Percentiles rank a stretch among this genome's conserved stretches.
phyloP scores from a whole-genome alignment of 1,140 invertebrate species.

The Heliconius hermathena region DNA sequence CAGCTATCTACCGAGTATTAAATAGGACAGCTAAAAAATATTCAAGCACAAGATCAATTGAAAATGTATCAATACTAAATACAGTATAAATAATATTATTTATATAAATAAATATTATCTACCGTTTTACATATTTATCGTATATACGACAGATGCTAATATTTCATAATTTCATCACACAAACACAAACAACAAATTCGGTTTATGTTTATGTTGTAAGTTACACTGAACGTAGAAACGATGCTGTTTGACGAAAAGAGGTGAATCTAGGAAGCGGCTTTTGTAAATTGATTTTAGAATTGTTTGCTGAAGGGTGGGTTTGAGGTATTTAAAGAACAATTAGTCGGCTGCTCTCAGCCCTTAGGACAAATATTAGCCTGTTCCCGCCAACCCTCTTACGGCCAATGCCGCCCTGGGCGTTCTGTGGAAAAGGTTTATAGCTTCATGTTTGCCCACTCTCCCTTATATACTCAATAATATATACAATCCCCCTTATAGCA shows the following conservation, averaged over 20 bases:
- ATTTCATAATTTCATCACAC: not conserved
- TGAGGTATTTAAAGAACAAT: slow-evolving; percentile 80
- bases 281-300: slow-evolving; percentile 73
- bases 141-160: too few species aligned
- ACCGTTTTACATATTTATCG: not conserved
- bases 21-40: not conserved
- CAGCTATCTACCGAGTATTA: not conserved
- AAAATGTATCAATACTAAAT: not conserved
- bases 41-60: not conserved
- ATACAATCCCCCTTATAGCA: slow-evolving; percentile 57
- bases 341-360: slow-evolving; percentile 77
- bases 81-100: not conserved
- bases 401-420: slow-evolving; percentile 69
- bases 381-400: slow-evolving; percentile 77
- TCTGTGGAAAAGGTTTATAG: slow-evolving; percentile 67
- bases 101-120: not conserved
- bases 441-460: slow-evolving; percentile 70
- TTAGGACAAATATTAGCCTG: slow-evolving; percentile 76
- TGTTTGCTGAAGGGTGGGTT: slow-evolving; percentile 70
- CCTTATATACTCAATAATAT: slow-evolving; percentile 58
- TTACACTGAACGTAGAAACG: slow-evolving; percentile 9
- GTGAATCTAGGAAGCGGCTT: slow-evolving; percentile 56
- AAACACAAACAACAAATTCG: slow-evolving; percentile 6
- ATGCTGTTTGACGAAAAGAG: slow-evolving; percentile 46
- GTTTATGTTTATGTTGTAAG: slow-evolving; percentile 9